Base-by-base conservation (phyloP, 1,140 invertebrate species). In the Drosophila pruinosa region DNA sequence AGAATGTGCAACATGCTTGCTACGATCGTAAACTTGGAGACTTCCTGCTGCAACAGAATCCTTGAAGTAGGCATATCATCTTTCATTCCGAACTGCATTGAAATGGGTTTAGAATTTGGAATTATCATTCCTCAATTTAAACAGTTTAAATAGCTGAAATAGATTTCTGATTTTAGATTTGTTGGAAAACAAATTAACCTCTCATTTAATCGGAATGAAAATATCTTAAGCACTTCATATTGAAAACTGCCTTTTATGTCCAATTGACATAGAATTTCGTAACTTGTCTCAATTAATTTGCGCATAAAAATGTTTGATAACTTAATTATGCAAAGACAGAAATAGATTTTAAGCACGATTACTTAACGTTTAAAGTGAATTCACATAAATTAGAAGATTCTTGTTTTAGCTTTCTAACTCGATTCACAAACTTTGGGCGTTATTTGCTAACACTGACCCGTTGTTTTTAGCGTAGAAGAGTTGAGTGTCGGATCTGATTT, bases 251-350 rank as follows among this genome's bases (percentile, higher is more conserved):
- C n/a, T n/a, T n/a, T n/a, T n/a, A 31, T 7, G 5, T 5, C 8
- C 0, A 28, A 28, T 28, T 28, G 5, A 7, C 26, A n/a, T 31
- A 0, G 10, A 34, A 6, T 12, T 34, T 3, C 31, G n/a, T 34
- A 34, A 4, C 31, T 10, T 31, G 7, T 31, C n/a, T 7, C 28
- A 34, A 10, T 12, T 34, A 19, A 2, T 41, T 12, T 17, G 15
- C 2, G 4, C 6, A 34, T 41, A 15, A 39, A 41, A 41, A 19
- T 19, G 6, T 10, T 7, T 21, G 39, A 21, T 53, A 36, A 12
- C 17, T 22, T 7, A 14, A 53, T 53, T 53, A 50, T 34, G 22
- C 47, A 50, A 28, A 65, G 70, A 72, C 57, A 57, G 52, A 72
- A 41, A 41, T 41, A 21, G 39, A 41, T 41, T 41, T 21, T 3